Percentiles rank a stretch among this genome's conserved stretches.
phyloP scores from a whole-genome alignment of 2,797 vertebrate species.

The Arrhamphus sclerolepis region DNA sequence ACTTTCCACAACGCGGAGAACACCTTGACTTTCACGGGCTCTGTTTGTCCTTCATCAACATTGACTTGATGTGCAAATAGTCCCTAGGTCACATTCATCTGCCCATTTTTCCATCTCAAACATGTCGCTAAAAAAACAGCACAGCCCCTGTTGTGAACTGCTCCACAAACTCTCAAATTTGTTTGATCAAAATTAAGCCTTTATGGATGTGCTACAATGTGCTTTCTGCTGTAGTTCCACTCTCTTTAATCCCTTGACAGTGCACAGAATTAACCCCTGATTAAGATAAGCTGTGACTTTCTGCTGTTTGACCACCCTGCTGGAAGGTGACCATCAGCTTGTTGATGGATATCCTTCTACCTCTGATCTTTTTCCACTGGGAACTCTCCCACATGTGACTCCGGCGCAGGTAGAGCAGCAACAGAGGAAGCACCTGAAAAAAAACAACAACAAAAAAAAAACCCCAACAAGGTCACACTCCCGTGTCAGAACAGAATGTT shows the following conservation, averaged over 20 bases:
- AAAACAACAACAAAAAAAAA: neutral
- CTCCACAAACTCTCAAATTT: conserved; percentile 2
- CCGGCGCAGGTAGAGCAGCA: conserved; percentile 18
- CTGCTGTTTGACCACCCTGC: conserved; percentile 62
- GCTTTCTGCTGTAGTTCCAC: conserved; percentile 6
- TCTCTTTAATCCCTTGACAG: conserved; percentile 55
- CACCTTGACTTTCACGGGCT: conserved; percentile 75
- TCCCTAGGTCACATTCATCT: conserved; percentile 33
- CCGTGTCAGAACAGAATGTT: conserved; percentile 14
- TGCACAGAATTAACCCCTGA: conserved; percentile 48
- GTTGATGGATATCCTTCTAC: conserved; percentile 25
- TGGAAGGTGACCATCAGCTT: conserved; percentile 55
- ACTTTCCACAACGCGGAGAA: conserved; percentile 70
- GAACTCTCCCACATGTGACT: conserved; percentile 71
- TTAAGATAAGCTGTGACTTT: conserved; percentile 68
- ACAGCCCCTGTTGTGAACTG: conserved; percentile 1
- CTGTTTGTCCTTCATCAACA: conserved; percentile 67
- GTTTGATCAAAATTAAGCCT: neutral
- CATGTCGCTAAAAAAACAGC: conserved; percentile 19
- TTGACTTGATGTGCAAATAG: conserved; percentile 62
- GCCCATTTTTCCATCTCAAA: conserved; percentile 60
- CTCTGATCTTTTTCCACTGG: conserved; percentile 67
- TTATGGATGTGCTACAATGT: neutral
- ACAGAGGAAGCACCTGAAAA: conserved; percentile 1
- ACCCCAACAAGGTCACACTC: neutral